These are phyloP conservation scores for Rhimphoctona megacephalus DNA, from an alignment of 2,888 invertebrate genomes.

Conservation along the genomic window DNA sequence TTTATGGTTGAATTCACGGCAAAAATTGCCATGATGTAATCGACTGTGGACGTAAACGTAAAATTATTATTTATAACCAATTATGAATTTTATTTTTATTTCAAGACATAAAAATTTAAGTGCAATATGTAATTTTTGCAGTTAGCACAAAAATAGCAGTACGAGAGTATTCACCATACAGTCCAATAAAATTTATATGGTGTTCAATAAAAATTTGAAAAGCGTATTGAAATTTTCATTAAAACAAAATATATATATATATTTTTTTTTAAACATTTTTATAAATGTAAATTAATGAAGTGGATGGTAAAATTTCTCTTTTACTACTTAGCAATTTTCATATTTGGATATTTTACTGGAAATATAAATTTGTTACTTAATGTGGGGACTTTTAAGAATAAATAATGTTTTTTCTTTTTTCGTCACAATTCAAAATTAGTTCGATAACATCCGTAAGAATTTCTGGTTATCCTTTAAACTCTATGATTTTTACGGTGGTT, in stretches of 20 bases:
- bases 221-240: background rate
- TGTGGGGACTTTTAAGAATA: background rate
- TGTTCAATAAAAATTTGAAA: conserved; percentile 5
- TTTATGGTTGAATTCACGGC: background rate
- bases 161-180: background rate
- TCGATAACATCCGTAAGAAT: background rate
- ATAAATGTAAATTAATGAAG: background rate
- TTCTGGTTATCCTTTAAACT: background rate
- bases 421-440: background rate
- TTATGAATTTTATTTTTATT: conserved; percentile 2
- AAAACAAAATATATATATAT: background rate
- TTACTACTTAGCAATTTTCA: background rate
- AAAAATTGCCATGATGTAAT: background rate
- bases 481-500: background rate
- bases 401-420: background rate
- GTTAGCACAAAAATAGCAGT: background rate
- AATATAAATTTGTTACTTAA: background rate
- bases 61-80: background rate
- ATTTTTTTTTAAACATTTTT: background rate
- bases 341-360: background rate
- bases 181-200: background rate
- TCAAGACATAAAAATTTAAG: background rate
- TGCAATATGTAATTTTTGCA: background rate
- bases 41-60: background rate
- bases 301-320: background rate